Evolutionary conservation across 2,888 invertebrate genomes (phyloP), one percentile per base, ranked within the genome.

Genomic region (Ferrisia virgata): DNA sequence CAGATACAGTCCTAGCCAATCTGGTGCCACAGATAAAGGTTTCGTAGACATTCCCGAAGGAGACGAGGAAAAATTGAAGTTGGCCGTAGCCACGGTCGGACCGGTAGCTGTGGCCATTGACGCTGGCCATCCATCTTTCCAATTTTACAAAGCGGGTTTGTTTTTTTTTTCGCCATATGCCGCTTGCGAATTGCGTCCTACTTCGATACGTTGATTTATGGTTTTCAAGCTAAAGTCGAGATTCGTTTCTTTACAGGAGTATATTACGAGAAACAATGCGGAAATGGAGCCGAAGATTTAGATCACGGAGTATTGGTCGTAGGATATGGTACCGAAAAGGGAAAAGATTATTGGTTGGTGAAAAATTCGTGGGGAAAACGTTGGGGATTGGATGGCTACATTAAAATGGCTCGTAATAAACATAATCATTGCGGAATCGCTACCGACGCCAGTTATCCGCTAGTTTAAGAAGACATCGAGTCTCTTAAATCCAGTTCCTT

Each of bases 31-130:
- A 0, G 96, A 95, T 89, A 91, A 91, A 22, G 96, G 96, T 15
- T 95, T 92, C 88, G 91, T 92, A 85, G 95, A 96, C 88, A 90
- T 97, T 85, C 92, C 93, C 0, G 87, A 89, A 53, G 94, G 94
- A 1, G 91, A 92, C 88, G 97, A 97, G 89, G 88, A 91, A 2
- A 92, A 93, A 87, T 90, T 97, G 87, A 91, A 92, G 89, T 89
- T 91, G 85, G 96, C 96, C 11, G 92, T 96, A 79, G 96, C 96
- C 84, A 94, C 94, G 0, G 89, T 94, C 85, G 97, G 97, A 0
- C 97, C 97, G 9, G 90, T 96, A 76, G 92, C 95, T 9, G 93
- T 96, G 80, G 96, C 96, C 87, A 96, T 97, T 88, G 96, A 97
- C 90, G 97, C 97, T 85, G 93, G 93, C 72, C 94, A 93, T 86